Percentiles rank a stretch among this genome's conserved stretches.
These are phyloP conservation scores for Harpagus bidentatus DNA, from an alignment of 2,113 vertebrate genomes.

Conservation along the genomic window DNA sequence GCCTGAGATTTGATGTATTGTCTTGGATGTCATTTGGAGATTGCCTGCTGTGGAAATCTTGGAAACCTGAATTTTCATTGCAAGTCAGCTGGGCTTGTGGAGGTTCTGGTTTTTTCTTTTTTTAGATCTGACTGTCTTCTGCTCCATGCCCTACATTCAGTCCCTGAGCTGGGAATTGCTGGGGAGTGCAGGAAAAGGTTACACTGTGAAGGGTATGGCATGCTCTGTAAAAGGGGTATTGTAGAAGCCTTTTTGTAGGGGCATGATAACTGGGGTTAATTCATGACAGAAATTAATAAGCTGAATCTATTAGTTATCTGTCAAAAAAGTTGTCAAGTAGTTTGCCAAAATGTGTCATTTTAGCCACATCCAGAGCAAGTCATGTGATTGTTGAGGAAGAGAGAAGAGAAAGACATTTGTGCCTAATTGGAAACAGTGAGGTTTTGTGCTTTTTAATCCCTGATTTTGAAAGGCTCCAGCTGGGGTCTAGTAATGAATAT, in stretches of 20 bases:
- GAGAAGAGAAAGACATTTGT: not conserved
- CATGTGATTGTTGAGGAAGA: not conserved
- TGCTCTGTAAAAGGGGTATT: not conserved
- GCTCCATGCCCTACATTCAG: not conserved
- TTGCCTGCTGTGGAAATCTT: not conserved
- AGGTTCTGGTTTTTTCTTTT: not conserved
- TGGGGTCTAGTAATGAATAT: not conserved
- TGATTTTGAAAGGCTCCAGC: not conserved
- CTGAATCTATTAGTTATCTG: not conserved
- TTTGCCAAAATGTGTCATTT: not conserved
- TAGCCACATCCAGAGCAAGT: not conserved
- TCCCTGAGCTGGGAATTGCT: not conserved
- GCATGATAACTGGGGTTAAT: not conserved
- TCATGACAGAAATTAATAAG: not conserved
- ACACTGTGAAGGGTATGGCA: not conserved
- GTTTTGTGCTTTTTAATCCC: conserved; percentile 1
- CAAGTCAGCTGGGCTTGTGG: not conserved
- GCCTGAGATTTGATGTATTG: not conserved
- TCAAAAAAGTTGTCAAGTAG: not conserved
- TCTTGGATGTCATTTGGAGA: not conserved
- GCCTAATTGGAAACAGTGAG: not conserved
- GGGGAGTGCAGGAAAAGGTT: not conserved
- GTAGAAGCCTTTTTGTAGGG: not conserved
- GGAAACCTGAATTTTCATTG: not conserved
- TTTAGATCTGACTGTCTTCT: not conserved